These are phyloP conservation scores for Progne subis DNA, from an alignment of 2,113 vertebrate species.

Conservation along the genomic window DNA sequence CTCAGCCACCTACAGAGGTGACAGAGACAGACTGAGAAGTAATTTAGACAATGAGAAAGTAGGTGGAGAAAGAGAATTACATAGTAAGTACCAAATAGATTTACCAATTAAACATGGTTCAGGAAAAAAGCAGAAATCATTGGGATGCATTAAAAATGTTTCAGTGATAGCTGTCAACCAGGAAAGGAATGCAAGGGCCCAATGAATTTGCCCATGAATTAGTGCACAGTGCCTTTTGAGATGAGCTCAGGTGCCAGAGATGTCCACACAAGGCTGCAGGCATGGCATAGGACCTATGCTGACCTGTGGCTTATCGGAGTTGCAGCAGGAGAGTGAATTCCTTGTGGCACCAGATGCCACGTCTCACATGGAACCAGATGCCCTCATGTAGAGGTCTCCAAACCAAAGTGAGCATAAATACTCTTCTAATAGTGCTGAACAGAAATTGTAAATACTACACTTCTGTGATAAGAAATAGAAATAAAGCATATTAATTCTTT, in stretches of 20 bases:
- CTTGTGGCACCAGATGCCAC: background rate
- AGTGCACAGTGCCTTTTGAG: background rate
- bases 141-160: background rate
- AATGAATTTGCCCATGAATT: background rate
- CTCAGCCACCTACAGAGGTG: background rate
- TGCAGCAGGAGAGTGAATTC: background rate
- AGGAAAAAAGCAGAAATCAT: background rate
- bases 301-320: background rate
- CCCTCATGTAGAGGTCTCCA: background rate
- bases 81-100: background rate
- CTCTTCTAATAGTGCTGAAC: background rate
- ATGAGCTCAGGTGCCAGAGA: background rate
- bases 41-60: background rate
- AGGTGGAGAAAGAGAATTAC: background rate
- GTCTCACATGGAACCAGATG: background rate
- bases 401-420: background rate
- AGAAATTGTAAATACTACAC: background rate
- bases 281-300: background rate
- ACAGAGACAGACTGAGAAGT: background rate
- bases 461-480: background rate
- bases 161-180: background rate
- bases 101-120: background rate
- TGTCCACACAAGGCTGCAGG: background rate
- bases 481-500: background rate
- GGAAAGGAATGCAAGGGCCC: background rate